A percentile compares a stretch with the other conserved stretches of the same genome.
Evolutionary conservation across 2,113 vertebrate species (phyloP).

Genomic region (Nibea albiflora): DNA sequence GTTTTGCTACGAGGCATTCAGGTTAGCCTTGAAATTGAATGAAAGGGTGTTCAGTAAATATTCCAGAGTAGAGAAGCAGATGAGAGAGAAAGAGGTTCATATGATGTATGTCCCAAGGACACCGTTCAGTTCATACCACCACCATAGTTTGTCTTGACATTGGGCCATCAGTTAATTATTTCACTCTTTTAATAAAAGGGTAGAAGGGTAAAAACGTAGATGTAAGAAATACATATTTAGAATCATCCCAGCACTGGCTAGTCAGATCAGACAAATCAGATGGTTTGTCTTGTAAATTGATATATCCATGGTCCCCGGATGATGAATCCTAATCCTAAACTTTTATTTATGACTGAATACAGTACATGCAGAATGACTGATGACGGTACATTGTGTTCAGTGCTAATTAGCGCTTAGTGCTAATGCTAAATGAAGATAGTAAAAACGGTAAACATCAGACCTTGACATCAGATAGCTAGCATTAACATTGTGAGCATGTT

Average conservation of each 20-base stretch:
- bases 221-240: not conserved
- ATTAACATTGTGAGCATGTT: no score
- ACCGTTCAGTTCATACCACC: not conserved
- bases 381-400: not conserved
- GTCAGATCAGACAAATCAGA: no score
- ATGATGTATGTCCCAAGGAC: not conserved
- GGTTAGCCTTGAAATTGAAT: not conserved
- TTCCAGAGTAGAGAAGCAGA: not conserved
- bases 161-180: not conserved
- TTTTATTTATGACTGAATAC: not conserved
- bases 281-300: no score
- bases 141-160: not conserved
- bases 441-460: no score
- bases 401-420: no score
- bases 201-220: no score
- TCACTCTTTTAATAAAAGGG: not conserved
- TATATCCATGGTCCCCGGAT: no score
- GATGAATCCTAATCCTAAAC: not conserved
- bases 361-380: not conserved
- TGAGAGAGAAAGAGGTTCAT: not conserved
- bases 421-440: no score
- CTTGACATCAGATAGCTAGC: no score
- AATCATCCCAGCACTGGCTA: not conserved
- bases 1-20: slow-evolving; percentile 18
- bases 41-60: not conserved